phyloP scores from a whole-genome alignment of 2,113 vertebrate genomes.

The Etia nguti region DNA sequence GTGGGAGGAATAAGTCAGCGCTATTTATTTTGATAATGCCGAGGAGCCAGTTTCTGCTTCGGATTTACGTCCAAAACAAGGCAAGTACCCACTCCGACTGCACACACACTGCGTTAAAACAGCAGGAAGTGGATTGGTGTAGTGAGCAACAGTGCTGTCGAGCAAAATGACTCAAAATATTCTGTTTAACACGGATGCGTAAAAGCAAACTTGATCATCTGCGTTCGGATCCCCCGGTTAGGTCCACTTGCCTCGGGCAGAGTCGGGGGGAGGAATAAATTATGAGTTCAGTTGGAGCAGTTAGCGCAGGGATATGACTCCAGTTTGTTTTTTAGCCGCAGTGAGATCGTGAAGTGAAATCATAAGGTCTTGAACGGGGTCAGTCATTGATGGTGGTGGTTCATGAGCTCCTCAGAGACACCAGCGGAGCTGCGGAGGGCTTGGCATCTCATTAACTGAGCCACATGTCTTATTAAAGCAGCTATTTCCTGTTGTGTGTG shows the following conservation, averaged over 20 bases:
- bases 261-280: background rate
- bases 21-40: slow-evolving; percentile 47
- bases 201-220: background rate
- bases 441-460: slow-evolving; percentile 50
- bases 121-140: background rate
- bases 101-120: background rate
- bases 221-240: background rate
- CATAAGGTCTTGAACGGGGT: background rate
- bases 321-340: background rate
- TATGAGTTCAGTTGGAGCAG: background rate
- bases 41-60: slow-evolving; percentile 38
- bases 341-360: slow-evolving; percentile 20
- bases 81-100: slow-evolving; percentile 45
- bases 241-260: background rate
- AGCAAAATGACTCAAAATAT: background rate
- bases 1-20: slow-evolving; percentile 31
- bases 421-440: slow-evolving; percentile 20
- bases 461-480: slow-evolving; percentile 65
- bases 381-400: background rate
- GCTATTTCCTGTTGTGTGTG: slow-evolving; percentile 62
- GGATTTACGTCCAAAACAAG: slow-evolving; percentile 45
- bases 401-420: slow-evolving; percentile 32
- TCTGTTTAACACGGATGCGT: background rate
- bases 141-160: slow-evolving; percentile 13
- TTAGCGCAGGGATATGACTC: background rate